These are phyloP conservation scores for Muntiacus reevesi DNA, from an alignment of 2,113 vertebrate genomes.

Conservation along the genomic window DNA sequence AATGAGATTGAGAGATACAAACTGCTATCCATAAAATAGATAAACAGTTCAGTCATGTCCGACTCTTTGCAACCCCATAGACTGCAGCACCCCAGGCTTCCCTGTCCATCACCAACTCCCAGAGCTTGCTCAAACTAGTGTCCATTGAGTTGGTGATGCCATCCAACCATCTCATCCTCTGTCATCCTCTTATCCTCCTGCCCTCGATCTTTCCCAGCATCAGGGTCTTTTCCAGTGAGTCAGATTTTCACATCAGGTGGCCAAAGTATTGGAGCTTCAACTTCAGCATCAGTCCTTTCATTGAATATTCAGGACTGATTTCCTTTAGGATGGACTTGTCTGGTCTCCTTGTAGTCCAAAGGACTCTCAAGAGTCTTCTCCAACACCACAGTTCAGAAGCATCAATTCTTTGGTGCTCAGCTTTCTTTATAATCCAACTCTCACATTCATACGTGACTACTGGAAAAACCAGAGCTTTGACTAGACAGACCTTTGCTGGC, in stretches of 20 bases:
- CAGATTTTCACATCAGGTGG: background rate
- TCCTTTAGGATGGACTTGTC: background rate
- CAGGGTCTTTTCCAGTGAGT: background rate
- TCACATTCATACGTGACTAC: background rate
- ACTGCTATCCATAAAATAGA: background rate
- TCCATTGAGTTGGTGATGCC: background rate
- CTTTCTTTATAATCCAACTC: background rate
- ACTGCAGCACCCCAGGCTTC: background rate
- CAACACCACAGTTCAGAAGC: background rate
- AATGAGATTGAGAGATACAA: background rate
- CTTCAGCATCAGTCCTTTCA: background rate
- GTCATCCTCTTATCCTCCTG: background rate
- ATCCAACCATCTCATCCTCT: background rate
- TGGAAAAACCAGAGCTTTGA: background rate
- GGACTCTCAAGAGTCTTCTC: background rate
- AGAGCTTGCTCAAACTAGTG: background rate
- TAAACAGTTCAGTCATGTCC: background rate
- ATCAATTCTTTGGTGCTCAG: background rate
- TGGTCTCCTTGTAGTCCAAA: background rate
- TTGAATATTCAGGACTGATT: background rate
- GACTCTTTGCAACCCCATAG: background rate
- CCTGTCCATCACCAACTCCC: background rate
- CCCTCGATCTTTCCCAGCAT: background rate
- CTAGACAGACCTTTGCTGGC: background rate
- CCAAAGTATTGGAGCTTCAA: background rate